Base-by-base conservation (phyloP, 2,888 invertebrate genomes). In the Chelonus formosanus region DNA sequence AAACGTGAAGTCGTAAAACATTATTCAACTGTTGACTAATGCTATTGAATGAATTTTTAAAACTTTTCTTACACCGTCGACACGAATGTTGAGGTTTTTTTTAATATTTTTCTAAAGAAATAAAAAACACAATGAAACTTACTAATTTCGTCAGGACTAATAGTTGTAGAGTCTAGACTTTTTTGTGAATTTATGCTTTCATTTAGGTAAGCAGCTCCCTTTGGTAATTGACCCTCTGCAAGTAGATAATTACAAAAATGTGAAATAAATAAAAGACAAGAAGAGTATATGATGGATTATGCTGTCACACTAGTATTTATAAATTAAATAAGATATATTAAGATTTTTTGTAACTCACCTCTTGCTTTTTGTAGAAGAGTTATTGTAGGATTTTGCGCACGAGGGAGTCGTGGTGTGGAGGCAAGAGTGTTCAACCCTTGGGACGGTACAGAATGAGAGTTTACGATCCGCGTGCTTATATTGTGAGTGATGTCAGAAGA, bases 351-450 rank as follows among this genome's bases (percentile, higher is more conserved):
- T 48, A 50, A 76, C 80, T 80, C 86, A 95, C 95, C 95, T 91
- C 95, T 88, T 65, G 93, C 93, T 85, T 94, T 95, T 85, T 95
- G 94, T 68, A 95, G 87, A 48, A 95, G 86, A 1, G 94, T 95
- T 75, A 95, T 92, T 4, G 94, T 94, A 0, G 95, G 94, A 85
- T 93, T 95, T 85, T 94, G 94, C 2, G 92, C 93, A 75, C 89
- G 88, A 3, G 95, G 95, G 74, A 94, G 85, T 73, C 86, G 84
- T 20, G 85, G 81, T 7, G 84, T 75, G 50, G 74, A 74, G 64
- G 84, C 82, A 68, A 86, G 85, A 20, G 84, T 82, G 74, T 82
- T 85, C 75, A 88, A 85, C 71, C 90, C 90, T 57, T 90, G 88
- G 48, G 88, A 86, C 0, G 91, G 91, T 2, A 90, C 89, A 63